Conservation (phyloP, 2,113 vertebrate species). For the Arvicanthis niloticus region DNA sequence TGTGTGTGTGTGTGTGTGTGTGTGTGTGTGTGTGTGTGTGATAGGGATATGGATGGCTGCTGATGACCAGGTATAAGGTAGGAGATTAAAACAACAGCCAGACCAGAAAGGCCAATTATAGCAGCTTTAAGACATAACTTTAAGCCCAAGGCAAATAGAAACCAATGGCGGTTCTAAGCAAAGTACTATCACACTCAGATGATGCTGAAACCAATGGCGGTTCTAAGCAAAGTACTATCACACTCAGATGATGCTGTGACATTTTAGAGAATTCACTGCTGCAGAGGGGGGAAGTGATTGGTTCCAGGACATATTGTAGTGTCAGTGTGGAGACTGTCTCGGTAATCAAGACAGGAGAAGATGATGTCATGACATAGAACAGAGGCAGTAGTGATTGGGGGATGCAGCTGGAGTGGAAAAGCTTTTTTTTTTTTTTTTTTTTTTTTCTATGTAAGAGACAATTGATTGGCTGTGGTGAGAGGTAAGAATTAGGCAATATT, state of each 20-base stretch:
- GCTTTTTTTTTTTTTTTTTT: neutral
- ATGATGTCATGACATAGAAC: neutral
- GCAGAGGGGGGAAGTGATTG: neutral
- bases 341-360: neutral
- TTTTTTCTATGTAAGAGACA: neutral
- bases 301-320: neutral
- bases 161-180: neutral
- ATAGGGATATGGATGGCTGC: neutral
- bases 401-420: neutral
- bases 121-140: neutral
- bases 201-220: neutral
- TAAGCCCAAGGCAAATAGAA: neutral
- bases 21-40: neutral
- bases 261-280: neutral
- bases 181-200: neutral
- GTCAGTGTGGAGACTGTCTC: neutral
- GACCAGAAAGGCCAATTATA: neutral
- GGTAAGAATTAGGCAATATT: neutral
- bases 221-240: neutral
- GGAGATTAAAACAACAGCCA: neutral
- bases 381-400: neutral
- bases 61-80: neutral
- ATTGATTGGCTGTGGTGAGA: neutral
- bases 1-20: neutral
- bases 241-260: neutral